Evolutionary conservation across 2,113 vertebrate species (phyloP).

Genomic region (Scartelaos histophorus): DNA sequence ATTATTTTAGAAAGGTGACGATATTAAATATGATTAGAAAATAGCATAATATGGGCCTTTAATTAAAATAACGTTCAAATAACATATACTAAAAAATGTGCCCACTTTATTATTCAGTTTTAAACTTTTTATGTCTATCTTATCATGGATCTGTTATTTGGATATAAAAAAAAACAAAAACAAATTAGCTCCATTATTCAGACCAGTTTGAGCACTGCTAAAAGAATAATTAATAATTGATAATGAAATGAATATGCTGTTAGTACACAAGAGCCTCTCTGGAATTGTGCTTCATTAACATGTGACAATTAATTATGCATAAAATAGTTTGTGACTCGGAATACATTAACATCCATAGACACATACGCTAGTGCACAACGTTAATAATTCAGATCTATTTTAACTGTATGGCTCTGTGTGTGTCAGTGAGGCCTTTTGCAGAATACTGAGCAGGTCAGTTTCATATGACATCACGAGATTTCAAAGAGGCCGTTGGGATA

Average conservation of each 20-base stretch:
- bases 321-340: background rate
- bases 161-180: background rate
- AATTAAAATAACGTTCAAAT: no score
- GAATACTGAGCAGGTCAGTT: no score
- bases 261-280: background rate
- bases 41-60: no score
- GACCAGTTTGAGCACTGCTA: background rate
- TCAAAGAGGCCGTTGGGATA: no score
- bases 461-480: no score
- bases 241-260: background rate
- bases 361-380: background rate
- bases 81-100: background rate
- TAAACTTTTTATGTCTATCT: background rate
- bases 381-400: background rate
- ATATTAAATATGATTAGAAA: no score
- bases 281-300: slow-evolving; percentile 3
- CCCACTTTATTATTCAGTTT: background rate
- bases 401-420: background rate
- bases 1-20: no score
- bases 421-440: no score
- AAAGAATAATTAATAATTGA: background rate
- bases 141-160: background rate
- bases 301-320: slow-evolving; percentile 5
- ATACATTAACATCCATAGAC: background rate
- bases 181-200: background rate